phyloP scores from a whole-genome alignment of 2,113 vertebrate species.

The Tympanuchus pallidicinctus region DNA sequence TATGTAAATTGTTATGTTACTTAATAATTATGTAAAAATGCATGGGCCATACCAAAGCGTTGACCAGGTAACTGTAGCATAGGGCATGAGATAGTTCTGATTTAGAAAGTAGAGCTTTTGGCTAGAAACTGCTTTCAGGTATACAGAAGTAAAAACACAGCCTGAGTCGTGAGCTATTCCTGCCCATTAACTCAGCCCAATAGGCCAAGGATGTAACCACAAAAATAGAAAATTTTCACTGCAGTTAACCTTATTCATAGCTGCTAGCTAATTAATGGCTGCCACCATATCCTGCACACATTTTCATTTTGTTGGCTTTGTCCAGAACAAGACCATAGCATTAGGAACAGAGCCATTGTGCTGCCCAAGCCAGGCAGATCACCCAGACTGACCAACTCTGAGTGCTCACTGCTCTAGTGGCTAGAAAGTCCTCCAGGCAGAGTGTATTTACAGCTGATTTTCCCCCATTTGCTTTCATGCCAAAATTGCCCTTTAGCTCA shows the following conservation, averaged over 20 bases:
- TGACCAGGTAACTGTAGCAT: neutral
- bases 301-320: neutral
- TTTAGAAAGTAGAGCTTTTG: neutral
- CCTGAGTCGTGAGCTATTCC: neutral
- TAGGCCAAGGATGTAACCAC: neutral
- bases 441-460: neutral
- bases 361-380: neutral
- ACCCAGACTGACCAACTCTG: neutral
- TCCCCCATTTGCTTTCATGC: neutral
- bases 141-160: neutral
- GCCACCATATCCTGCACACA: neutral
- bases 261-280: neutral
- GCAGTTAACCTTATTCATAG: neutral
- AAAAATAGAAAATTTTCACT: neutral
- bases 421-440: neutral
- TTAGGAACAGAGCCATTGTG: neutral
- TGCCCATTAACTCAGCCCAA: neutral
- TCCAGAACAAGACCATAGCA: neutral
- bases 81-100: neutral
- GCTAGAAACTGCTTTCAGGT: neutral
- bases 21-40: neutral
- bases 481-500: constrained; percentile 18
- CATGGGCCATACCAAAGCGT: neutral
- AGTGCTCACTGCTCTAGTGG: neutral
- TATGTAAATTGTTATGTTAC: neutral